Conservation (phyloP, 2,888 invertebrate species). For the Orthosia gracilis region DNA sequence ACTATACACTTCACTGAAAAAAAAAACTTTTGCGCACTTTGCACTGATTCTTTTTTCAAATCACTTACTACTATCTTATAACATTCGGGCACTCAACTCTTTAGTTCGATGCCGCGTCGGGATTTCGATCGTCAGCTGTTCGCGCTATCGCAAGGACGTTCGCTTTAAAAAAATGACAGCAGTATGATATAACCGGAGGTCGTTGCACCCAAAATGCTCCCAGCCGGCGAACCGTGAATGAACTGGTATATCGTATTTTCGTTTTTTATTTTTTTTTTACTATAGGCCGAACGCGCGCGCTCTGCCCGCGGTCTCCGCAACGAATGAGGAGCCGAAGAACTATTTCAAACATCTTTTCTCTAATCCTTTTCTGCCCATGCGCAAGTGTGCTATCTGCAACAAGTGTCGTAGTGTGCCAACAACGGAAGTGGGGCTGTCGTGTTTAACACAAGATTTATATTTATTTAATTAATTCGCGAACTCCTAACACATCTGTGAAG, state of each 20-base stretch:
- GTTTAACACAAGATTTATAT: conserved; percentile 73
- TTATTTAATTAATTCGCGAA: conserved; percentile 67
- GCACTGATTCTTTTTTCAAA: conserved; percentile 61
- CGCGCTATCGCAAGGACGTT: conserved; percentile 84
- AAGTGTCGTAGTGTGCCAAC: conserved; percentile 78
- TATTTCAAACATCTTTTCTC: conserved; percentile 90
- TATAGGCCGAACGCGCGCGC: conserved; percentile 80
- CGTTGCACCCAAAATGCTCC: conserved; percentile 80
- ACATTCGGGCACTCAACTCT: conserved; percentile 62
- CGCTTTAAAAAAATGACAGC: conserved; percentile 75
- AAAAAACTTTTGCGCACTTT: conserved; percentile 67
- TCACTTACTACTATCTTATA: conserved; percentile 47
- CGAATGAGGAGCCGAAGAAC: conserved; percentile 89
- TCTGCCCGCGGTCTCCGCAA: conserved; percentile 83
- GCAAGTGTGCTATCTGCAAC: conserved; percentile 79
- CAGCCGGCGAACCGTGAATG: conserved; percentile 83
- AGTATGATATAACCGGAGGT: conserved; percentile 80
- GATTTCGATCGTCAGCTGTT: conserved; percentile 82
- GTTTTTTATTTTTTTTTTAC: conserved; percentile 66
- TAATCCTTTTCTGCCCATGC: conserved; percentile 86
- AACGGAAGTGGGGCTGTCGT: conserved; percentile 77
- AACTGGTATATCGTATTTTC: conserved; percentile 80
- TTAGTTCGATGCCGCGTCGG: conserved; percentile 53
- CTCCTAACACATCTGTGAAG: conserved; percentile 56
- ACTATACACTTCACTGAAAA: conserved; percentile 68